These are phyloP conservation scores for Cacajao melanocephalus DNA, from an alignment of 2,797 vertebrate genomes.

Conservation along the genomic window DNA sequence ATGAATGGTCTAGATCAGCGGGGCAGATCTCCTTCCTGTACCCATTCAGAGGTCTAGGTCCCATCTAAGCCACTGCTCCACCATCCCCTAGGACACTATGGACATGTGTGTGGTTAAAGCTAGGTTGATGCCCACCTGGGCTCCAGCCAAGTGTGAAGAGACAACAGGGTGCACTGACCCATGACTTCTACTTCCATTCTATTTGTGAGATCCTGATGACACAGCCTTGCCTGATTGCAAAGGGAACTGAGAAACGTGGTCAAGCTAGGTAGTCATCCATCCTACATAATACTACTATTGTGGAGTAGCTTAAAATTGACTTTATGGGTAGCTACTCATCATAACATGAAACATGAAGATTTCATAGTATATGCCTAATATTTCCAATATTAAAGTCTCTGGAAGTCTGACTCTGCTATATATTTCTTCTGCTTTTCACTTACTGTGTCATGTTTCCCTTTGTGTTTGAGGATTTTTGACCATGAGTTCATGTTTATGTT, in stretches of 20 bases:
- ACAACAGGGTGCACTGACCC: background rate
- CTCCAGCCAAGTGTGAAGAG: background rate
- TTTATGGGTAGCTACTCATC: background rate
- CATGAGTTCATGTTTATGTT: background rate
- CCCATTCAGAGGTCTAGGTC: background rate
- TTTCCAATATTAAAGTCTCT: background rate
- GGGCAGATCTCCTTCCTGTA: background rate
- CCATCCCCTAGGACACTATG: background rate
- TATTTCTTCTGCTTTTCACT: background rate
- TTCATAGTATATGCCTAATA: background rate
- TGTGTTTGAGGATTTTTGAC: background rate
- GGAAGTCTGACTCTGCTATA: background rate
- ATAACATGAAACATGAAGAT: background rate
- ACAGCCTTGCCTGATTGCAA: background rate
- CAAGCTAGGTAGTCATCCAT: background rate
- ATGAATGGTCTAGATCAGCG: background rate
- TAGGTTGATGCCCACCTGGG: background rate
- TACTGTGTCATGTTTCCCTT: background rate
- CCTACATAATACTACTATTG: background rate
- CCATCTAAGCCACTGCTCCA: background rate
- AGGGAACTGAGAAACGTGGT: background rate
- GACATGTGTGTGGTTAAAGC: background rate
- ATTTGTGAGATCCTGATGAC: background rate
- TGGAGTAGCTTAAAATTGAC: background rate
- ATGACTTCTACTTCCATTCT: background rate